Evolutionary conservation across 1,140 invertebrate genomes (phyloP), one percentile per base, ranked within the genome.

Genomic region (Leptinotarsa texana): DNA sequence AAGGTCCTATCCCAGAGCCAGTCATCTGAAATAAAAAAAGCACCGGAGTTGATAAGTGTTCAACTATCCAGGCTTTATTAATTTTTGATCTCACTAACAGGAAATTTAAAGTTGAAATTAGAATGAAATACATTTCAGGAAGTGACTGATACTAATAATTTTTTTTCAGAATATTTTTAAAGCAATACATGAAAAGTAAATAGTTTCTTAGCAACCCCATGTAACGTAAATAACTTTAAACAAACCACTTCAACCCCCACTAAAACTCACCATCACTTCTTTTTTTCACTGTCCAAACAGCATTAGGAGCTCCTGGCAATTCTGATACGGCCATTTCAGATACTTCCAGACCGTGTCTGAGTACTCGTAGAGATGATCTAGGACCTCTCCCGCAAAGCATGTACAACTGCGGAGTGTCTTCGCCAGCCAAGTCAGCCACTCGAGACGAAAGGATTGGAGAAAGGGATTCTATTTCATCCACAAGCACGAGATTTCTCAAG

Each of bases 291-390:
- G 98, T 99, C 98, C 98, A 99, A 6, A 99, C 98, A 82, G 98
- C 98, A 88, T 98, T 99, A 13, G 98, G 98, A 86, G 98, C 99
- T 85, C 98, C 98, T 15, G 98, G 98, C 77, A 99, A 87, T 86
- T 99, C 98, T 66, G 97, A 99, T 4, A 99, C 97, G 80, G 98
- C 98, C 98, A 99, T 99, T 87, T 99, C 98, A 0, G 97, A 96
- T 2, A 95, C 97, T 89, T 99, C 98, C 15, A 99, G 87, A 82
- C 98, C 98, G 87, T 99, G 98, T 63, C 98, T 90, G 3, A 99
- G 87, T 1, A 99, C 96, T 82, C 97, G 87, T 3, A 99, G 81
- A 1, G 96, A 94, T 0, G 97, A 99, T 71, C 98, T 88, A 2
- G 98, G 94, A 3, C 98, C 97, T 76, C 98, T 88, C 0, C 98